Evolutionary conservation across 2,888 invertebrate species (phyloP), one percentile per base, ranked within the genome.

Genomic region (Dione vanillae): DNA sequence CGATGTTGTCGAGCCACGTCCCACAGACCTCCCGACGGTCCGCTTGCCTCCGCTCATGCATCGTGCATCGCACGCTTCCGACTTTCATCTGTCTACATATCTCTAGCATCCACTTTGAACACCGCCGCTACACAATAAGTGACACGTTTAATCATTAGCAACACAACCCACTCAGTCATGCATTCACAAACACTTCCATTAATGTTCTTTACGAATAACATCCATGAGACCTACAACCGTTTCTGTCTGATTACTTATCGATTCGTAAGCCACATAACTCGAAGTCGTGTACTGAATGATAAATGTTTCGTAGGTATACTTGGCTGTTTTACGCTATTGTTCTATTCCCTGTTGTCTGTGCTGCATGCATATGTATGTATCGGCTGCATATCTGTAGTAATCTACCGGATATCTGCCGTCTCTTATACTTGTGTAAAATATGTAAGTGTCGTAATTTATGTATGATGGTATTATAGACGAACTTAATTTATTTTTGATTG

Each of bases 41-140:
- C 80, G 90, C 91, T 77, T 77, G 76, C 76, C 77, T 76, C 69
- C 70, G 81, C 74, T 83, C 88, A 88, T 88, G 91, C 91, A 91
- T 92, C 89, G 91, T 91, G 90, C 89, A 84, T 83, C 79, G 90
- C 91, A 91, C 90, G 90, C 91, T 88, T 88, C 82, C 83, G 71
- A 85, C 80, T 82, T 74, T 85, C 86, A 87, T 89, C 82, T 84
- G 71, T 83, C 77, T 82, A 78, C 74, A 77, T 78, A 74, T 76
- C 73, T 72, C 71, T 78, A 74, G 65, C 66, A 27, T 66, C 54
- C 27, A 59, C 61, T 43, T 19, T n/a, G 40, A 67, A 45, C 51
- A 37, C 51, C 16, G 5, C 61, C 14, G 20, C 65, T 52, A 67
- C 65, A 62, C 65, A 54, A 14, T n/a, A 35, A 54, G 0, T 45